These are phyloP conservation scores for Salvator merianae DNA, from an alignment of 2,113 vertebrate genomes.

Conservation along the genomic window DNA sequence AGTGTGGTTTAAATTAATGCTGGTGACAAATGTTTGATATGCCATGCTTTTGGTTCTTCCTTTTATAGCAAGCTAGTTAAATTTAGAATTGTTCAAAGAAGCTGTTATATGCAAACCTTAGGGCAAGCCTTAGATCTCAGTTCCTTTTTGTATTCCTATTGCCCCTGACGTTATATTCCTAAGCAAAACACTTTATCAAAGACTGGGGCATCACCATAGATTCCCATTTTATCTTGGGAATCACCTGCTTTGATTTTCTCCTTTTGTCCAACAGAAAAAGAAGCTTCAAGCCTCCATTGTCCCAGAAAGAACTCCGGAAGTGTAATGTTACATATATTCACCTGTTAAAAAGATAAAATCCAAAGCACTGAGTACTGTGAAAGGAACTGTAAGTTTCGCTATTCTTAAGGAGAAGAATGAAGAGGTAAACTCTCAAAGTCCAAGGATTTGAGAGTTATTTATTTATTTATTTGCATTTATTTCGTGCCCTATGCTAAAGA, in stretches of 20 bases:
- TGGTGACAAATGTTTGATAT: constrained; percentile 57
- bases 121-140: constrained; percentile 47
- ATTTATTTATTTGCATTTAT: too few relatives aligned
- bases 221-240: not conserved
- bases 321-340: too few relatives aligned
- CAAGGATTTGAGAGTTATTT: too few relatives aligned
- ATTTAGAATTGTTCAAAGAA: constrained; percentile 61
- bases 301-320: not conserved
- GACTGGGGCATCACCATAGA: not conserved
- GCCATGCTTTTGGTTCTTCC: constrained; percentile 43
- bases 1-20: constrained; percentile 57
- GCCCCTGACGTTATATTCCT: constrained; percentile 34
- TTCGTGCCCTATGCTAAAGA: too few relatives aligned
- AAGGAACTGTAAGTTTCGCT: too few relatives aligned
- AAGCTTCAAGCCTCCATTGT: not conserved
- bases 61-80: constrained; percentile 58
- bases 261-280: not conserved
- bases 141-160: constrained; percentile 30
- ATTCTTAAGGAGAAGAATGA: too few relatives aligned
- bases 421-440: too few relatives aligned
- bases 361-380: too few relatives aligned
- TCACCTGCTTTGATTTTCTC: not conserved
- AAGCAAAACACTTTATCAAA: not conserved
- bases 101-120: constrained; percentile 45
- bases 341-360: not conserved